phyloP scores from a whole-genome alignment of 37 sponge, comb jelly and placozoan genomes.

The Axinella damicornis region DNA sequence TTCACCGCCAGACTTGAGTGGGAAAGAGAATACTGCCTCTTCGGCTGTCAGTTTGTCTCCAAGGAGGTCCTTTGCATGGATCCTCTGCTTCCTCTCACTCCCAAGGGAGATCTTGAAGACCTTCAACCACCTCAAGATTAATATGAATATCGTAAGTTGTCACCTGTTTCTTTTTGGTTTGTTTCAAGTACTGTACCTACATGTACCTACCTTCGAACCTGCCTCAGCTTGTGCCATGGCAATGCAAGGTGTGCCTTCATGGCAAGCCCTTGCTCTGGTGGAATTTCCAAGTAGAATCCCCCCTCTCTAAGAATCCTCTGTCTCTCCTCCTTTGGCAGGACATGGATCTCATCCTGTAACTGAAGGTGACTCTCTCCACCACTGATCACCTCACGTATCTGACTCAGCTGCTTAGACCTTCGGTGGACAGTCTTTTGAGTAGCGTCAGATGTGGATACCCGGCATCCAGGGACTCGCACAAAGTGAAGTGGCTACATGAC shows the following conservation, averaged over 20 bases:
- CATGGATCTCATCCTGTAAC: not conserved
- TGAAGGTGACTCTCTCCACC: too few relatives aligned
- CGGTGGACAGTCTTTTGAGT: too few relatives aligned
- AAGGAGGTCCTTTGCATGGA: not conserved
- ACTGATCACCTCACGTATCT: too few relatives aligned
- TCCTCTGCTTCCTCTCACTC: slow-evolving; percentile 34
- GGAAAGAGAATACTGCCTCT: slow-evolving; percentile 15
- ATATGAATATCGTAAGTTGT: not conserved
- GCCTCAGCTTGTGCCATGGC: slow-evolving; percentile 41
- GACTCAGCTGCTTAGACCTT: too few relatives aligned
- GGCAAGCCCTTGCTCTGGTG: slow-evolving; percentile 30
- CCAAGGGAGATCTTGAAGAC: slow-evolving; percentile 6
- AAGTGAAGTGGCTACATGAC: slow-evolving; percentile 15
- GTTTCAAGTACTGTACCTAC: not conserved
- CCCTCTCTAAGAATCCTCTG: not conserved
- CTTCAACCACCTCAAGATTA: slow-evolving; percentile 35
- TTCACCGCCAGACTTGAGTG: slow-evolving; percentile 5
- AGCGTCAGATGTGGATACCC: too few relatives aligned
- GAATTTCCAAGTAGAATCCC: slow-evolving; percentile 7
- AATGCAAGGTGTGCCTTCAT: slow-evolving; percentile 44
- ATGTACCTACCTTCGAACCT: slow-evolving; percentile 18
- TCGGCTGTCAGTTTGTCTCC: slow-evolving; percentile 18
- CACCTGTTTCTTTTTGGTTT: not conserved
- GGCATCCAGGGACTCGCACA: not conserved
- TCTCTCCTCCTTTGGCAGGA: not conserved